phyloP scores from a whole-genome alignment of 2,113 vertebrate species.

The Tympanuchus pallidicinctus region DNA sequence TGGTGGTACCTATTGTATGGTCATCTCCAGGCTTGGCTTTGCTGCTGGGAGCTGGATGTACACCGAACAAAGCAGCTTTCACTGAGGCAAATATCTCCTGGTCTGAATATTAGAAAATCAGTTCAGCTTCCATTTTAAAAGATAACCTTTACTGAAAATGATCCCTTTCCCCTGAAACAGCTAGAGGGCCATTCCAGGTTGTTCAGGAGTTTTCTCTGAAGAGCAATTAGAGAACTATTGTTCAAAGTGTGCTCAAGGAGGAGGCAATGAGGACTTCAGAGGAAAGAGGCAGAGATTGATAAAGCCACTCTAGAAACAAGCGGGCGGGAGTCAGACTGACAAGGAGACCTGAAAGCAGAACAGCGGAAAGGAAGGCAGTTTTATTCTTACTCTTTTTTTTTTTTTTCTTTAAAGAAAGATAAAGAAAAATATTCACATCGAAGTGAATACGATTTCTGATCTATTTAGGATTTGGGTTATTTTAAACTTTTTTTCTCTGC shows the following conservation, averaged over 20 bases:
- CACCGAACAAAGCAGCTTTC: background rate
- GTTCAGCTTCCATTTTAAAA: background rate
- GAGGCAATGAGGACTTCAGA: slow-evolving; percentile 34
- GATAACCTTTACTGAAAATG: background rate
- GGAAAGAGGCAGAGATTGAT: slow-evolving; percentile 37
- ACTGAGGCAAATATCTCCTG: background rate
- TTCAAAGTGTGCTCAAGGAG: slow-evolving; percentile 54
- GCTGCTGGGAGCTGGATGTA: background rate
- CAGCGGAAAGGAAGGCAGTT: background rate
- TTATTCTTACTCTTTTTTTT: rapidly evolving
- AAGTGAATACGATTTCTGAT: background rate
- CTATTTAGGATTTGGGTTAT: background rate
- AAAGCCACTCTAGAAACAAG: slow-evolving; percentile 25
- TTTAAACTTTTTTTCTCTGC: background rate
- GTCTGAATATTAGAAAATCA: background rate
- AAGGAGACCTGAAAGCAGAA: background rate
- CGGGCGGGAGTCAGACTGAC: slow-evolving; percentile 7
- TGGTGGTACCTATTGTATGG: background rate
- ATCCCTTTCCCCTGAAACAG: slow-evolving; percentile 21
- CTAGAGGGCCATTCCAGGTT: slow-evolving; percentile 49
- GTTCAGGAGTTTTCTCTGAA: slow-evolving; percentile 52
- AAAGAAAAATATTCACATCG: background rate
- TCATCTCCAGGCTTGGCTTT: rapidly evolving
- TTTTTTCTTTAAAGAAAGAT: background rate
- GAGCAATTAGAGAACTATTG: slow-evolving; percentile 65